Conservation (phyloP, 1,140 invertebrate species). For the Lineus longissimus region DNA sequence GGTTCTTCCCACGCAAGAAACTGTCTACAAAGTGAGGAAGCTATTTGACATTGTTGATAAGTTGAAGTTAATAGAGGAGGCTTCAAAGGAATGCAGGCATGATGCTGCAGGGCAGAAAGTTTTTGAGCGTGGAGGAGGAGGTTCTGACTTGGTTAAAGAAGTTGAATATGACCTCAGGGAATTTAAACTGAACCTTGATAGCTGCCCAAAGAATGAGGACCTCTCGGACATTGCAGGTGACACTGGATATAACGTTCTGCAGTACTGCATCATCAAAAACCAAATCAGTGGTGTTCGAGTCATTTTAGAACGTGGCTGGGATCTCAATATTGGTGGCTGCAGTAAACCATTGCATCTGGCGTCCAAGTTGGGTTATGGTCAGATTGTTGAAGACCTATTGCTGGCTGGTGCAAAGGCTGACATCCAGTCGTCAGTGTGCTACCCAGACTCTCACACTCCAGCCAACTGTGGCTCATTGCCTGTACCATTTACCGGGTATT, state of each 20-base stretch:
- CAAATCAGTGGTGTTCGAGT: slow-evolving; percentile 25
- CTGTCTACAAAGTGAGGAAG: background rate
- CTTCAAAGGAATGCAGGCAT: background rate
- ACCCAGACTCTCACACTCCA: slow-evolving; percentile 34
- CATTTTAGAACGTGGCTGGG: slow-evolving; percentile 24
- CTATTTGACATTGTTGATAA: background rate
- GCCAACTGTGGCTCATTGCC: slow-evolving; percentile 31
- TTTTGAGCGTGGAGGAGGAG: background rate
- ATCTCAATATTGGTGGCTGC: slow-evolving; percentile 24
- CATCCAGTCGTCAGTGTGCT: slow-evolving; percentile 34
- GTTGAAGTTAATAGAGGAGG: background rate
- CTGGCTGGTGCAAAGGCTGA: slow-evolving; percentile 24
- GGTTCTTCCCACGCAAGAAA: background rate
- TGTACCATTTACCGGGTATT: slow-evolving; percentile 29
- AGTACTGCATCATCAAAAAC: slow-evolving; percentile 28
- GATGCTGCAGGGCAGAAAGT: too few species aligned
- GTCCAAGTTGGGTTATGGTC: slow-evolving; percentile 29
- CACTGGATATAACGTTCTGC: slow-evolving; percentile 32
- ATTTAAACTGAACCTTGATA: background rate
- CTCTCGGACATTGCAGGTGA: slow-evolving; percentile 28
- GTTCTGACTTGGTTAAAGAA: too few species aligned
- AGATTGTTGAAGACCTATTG: slow-evolving; percentile 33
- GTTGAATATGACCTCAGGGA: background rate
- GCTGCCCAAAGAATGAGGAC: slow-evolving; percentile 20
- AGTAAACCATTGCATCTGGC: slow-evolving; percentile 42